Evolutionary conservation across 92 coral and sea anemone genomes (phyloP).

Genomic region (Epizoanthus fatuus): DNA sequence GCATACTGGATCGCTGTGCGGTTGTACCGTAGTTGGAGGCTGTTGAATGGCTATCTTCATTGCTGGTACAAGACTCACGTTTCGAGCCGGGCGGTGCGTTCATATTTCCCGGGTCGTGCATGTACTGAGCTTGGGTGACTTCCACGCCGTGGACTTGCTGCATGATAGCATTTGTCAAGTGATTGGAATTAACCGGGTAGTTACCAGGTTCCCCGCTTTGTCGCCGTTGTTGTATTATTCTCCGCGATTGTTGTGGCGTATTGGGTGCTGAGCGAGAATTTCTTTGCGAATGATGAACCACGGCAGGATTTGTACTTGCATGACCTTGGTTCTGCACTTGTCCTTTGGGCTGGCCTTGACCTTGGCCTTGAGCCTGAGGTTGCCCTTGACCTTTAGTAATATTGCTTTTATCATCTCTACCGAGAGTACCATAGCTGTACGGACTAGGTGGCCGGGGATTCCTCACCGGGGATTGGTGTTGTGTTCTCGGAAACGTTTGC

Average conservation of each 20-base stretch:
- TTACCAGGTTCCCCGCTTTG: not conserved
- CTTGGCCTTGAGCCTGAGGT: slow-evolving; percentile 6
- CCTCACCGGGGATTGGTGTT: slow-evolving; percentile 29
- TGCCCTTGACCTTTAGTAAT: slow-evolving; percentile 1
- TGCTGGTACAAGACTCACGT: slow-evolving; percentile 10
- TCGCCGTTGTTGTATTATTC: slow-evolving; percentile 4
- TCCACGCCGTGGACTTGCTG: slow-evolving; percentile 25
- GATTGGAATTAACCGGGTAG: not conserved
- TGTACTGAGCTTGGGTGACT: slow-evolving; percentile 16
- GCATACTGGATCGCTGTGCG: not conserved
- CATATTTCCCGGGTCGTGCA: not conserved
- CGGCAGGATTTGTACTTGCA: not conserved
- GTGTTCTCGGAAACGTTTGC: not conserved
- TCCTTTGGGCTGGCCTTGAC: no score
- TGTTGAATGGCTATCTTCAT: slow-evolving; percentile 23
- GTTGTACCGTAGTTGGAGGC: slow-evolving; percentile 13
- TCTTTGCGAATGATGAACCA: not conserved
- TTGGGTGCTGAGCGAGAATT: slow-evolving; percentile 21
- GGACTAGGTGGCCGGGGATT: slow-evolving; percentile 31
- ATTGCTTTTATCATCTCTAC: slow-evolving; percentile 9
- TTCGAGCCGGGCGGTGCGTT: slow-evolving; percentile 21
- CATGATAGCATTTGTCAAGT: not conserved
- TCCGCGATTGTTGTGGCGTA: slow-evolving; percentile 25
- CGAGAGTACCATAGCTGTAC: slow-evolving; percentile 12
- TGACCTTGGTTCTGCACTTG: not conserved